Evolutionary conservation across 1,140 invertebrate genomes (phyloP).

Genomic region (Leptopilina clavipes): DNA sequence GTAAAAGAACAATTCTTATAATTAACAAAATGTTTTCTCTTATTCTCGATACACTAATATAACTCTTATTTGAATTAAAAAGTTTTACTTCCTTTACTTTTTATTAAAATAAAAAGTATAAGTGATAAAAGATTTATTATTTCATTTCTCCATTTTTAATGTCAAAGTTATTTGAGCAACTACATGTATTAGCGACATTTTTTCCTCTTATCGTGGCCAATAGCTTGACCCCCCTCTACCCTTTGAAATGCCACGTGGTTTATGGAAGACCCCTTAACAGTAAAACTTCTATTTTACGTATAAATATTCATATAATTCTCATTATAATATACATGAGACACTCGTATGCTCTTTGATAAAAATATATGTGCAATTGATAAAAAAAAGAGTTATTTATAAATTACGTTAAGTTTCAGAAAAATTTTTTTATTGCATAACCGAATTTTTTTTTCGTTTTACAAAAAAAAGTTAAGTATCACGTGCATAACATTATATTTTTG

Average conservation of each 20-base stretch:
- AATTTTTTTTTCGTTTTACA: not conserved
- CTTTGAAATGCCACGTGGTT: no score
- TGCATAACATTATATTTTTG: not conserved
- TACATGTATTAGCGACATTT: no score
- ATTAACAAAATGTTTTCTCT: no score
- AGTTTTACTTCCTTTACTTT: not conserved
- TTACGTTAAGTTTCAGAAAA: not conserved
- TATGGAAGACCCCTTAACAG: no score
- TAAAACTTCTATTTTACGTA: constrained; percentile 4
- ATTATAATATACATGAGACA: not conserved
- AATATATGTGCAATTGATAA: not conserved
- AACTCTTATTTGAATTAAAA: no score
- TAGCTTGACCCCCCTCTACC: no score
- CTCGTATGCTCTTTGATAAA: not conserved
- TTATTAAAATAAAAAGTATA: not conserved
- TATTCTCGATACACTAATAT: not conserved
- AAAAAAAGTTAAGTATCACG: not conserved
- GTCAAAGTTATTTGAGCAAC: no score
- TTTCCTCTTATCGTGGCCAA: no score
- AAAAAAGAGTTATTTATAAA: not conserved
- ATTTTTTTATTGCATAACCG: not conserved
- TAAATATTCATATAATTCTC: constrained; percentile 14
- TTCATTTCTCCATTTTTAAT: not conserved
- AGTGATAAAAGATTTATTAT: not conserved
- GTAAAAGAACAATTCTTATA: not conserved